These are phyloP conservation scores for Aricia artaxerxes DNA, from an alignment of 2,888 invertebrate species.

Conservation along the genomic window DNA sequence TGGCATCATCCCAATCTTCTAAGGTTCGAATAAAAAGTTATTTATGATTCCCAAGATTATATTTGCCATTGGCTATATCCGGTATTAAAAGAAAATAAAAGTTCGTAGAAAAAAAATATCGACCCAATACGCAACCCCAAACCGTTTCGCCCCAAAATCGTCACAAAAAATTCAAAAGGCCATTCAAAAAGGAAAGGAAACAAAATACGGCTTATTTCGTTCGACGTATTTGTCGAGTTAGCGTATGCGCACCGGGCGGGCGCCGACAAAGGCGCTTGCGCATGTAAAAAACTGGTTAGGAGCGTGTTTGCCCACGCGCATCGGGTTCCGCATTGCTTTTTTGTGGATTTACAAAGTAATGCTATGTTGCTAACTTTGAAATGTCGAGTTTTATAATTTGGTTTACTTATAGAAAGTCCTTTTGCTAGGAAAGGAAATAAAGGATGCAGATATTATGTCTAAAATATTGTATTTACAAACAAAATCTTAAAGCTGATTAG, in stretches of 20 bases:
- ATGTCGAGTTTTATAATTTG: too few species aligned
- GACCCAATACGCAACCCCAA: conserved; percentile 41
- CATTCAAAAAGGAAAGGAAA: conserved; percentile 68
- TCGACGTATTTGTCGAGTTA: conserved; percentile 79
- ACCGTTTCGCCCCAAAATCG: conserved; percentile 40
- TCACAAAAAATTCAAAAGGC: conserved; percentile 57
- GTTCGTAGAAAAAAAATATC: conserved; percentile 38
- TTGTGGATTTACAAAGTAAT: neutral
- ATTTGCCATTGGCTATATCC: conserved; percentile 28
- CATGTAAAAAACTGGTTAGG: conserved; percentile 62
- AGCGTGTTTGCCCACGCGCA: neutral
- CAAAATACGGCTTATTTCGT: conserved; percentile 78
- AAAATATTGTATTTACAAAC: too few species aligned
- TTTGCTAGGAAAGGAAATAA: too few species aligned
- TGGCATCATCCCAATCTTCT: neutral
- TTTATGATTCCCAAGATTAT: conserved; percentile 15
- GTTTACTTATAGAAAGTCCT: too few species aligned
- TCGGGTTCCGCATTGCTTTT: neutral
- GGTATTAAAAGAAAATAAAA: conserved; percentile 29
- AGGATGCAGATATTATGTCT: too few species aligned
- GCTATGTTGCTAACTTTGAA: too few species aligned
- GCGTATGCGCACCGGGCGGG: conserved; percentile 76
- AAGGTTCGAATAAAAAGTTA: neutral
- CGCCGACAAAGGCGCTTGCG: conserved; percentile 72
- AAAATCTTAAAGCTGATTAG: too few species aligned